These are phyloP conservation scores for Geotrupes spiniger DNA, from an alignment of 2,888 invertebrate species.

Conservation along the genomic window DNA sequence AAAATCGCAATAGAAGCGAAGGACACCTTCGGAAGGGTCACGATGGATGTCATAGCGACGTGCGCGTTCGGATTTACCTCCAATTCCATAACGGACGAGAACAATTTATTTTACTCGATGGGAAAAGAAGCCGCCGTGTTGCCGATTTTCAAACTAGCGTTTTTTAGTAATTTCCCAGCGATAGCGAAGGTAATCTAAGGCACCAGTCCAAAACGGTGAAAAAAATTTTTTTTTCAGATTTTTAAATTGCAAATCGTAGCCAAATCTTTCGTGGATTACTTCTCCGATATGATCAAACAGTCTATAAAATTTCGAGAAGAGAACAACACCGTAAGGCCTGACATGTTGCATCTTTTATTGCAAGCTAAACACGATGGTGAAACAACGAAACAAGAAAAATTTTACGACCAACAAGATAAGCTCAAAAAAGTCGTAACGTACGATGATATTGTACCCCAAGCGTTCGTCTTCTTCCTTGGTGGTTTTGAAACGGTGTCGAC, in stretches of 20 bases:
- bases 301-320: constrained; percentile 30
- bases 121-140: constrained; percentile 36
- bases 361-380: constrained; percentile 49
- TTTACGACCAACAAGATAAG: constrained; percentile 32
- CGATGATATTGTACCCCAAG: constrained; percentile 58
- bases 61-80: constrained; percentile 53
- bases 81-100: constrained; percentile 51
- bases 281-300: constrained; percentile 26
- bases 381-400: constrained; percentile 27
- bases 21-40: constrained; percentile 49
- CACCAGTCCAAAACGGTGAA: no score
- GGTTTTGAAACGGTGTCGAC: no score
- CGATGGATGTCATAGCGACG: constrained; percentile 53
- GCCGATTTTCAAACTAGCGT: no score
- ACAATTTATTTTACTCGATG: constrained; percentile 54
- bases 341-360: constrained; percentile 57
- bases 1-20: constrained; percentile 43
- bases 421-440: constrained; percentile 29
- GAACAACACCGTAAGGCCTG: constrained; percentile 34
- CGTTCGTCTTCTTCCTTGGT: no score
- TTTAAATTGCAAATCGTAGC: constrained; percentile 18
- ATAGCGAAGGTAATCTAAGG: no score
- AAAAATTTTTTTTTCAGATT: constrained; percentile 23
- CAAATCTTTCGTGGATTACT: constrained; percentile 24
- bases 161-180: no score